Evolutionary conservation across 1,140 invertebrate genomes (phyloP).

Genomic region (Sitophilus oryzae): DNA sequence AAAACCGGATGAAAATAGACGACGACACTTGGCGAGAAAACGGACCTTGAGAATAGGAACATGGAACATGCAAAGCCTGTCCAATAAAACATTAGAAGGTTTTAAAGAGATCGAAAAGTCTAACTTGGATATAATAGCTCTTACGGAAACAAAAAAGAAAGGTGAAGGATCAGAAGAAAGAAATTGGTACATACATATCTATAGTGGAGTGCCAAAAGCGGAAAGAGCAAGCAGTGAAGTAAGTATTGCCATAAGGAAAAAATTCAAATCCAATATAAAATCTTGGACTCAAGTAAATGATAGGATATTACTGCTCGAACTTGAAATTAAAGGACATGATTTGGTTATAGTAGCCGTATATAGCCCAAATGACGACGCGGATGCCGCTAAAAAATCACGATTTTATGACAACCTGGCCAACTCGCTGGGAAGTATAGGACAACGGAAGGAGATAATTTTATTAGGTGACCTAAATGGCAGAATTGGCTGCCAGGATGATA

Average conservation of each 20-base stretch:
- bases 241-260: slow-evolving; percentile 3
- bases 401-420: too few species aligned
- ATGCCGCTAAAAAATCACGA: too few species aligned
- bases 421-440: too few species aligned
- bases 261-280: slow-evolving; percentile 1
- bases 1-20: too few species aligned
- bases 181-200: slow-evolving; percentile 8
- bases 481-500: too few species aligned
- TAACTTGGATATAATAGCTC: slow-evolving; percentile 4
- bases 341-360: too few species aligned
- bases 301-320: too few species aligned
- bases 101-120: slow-evolving; percentile 6
- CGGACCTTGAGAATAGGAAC: slow-evolving; percentile 7
- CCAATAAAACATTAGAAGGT: not conserved
- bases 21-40: slow-evolving; percentile 1
- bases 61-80: not conserved
- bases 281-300: slow-evolving; percentile 7
- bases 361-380: too few species aligned
- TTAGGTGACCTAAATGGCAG: too few species aligned
- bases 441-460: too few species aligned
- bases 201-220: slow-evolving; percentile 9
- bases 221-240: slow-evolving; percentile 1
- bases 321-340: too few species aligned
- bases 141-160: slow-evolving; percentile 19
- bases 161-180: slow-evolving; percentile 8